Conservation (phyloP, 2,797 vertebrate species). For the Enteromius fasciolatus region DNA sequence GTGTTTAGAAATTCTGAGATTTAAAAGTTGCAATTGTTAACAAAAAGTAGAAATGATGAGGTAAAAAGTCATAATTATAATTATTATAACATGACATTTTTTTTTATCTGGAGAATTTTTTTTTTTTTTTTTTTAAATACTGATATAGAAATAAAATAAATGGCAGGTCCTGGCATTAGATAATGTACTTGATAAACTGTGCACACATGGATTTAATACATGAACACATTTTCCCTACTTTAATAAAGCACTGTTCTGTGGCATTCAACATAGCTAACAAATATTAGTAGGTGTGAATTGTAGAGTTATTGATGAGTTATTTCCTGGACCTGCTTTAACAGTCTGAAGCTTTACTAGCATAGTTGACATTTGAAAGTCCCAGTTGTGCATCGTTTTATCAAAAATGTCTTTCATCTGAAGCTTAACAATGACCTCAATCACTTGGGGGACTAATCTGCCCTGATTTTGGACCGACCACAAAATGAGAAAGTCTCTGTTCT, state of each 20-base stretch:
- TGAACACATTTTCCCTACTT: neutral
- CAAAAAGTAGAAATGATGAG: neutral
- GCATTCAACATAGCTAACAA: neutral
- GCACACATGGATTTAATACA: neutral
- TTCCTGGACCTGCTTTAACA: neutral
- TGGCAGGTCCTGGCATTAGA: too few relatives aligned
- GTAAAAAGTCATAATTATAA: neutral
- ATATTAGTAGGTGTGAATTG: neutral
- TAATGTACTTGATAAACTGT: neutral
- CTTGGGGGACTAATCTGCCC: neutral
- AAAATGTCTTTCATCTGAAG: constrained; percentile 24
- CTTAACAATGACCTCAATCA: constrained; percentile 27
- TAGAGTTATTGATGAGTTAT: neutral
- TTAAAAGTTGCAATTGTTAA: neutral
- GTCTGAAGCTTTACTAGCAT: neutral
- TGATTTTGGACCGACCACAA: neutral
- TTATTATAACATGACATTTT: neutral
- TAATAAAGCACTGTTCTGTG: neutral
- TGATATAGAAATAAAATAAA: neutral
- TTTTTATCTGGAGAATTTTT: neutral
- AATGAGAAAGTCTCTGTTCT: constrained; percentile 27
- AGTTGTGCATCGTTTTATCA: constrained; percentile 7
- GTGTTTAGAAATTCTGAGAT: neutral
- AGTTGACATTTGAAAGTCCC: constrained; percentile 24
- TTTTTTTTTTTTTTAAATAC: neutral